Evolutionary conservation across 2,113 vertebrate genomes (phyloP).

Genomic region (Lota lota): DNA sequence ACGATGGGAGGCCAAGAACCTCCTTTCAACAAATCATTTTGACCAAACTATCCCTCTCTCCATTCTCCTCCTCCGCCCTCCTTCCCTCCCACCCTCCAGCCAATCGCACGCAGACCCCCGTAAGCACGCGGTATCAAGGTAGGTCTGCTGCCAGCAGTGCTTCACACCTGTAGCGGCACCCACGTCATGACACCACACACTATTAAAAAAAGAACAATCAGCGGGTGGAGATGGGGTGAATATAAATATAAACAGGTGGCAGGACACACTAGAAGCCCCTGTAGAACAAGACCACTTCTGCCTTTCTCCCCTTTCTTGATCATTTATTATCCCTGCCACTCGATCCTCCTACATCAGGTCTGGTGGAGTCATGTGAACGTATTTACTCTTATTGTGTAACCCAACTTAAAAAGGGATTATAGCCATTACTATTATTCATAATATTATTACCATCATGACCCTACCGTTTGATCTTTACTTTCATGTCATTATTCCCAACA

Average conservation of each 20-base stretch:
- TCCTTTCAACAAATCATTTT: slow-evolving; percentile 71
- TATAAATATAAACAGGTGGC: slow-evolving; percentile 26
- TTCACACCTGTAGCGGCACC: slow-evolving; percentile 13
- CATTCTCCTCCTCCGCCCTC: not conserved
- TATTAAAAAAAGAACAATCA: not conserved
- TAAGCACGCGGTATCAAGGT: slow-evolving; percentile 52
- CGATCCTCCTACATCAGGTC: slow-evolving; percentile 27
- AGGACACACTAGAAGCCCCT: slow-evolving; percentile 23
- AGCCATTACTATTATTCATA: slow-evolving; percentile 24
- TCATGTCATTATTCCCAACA: slow-evolving; percentile 14
- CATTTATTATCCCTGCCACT: slow-evolving; percentile 24
- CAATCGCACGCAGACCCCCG: slow-evolving; percentile 24
- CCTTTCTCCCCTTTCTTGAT: slow-evolving; percentile 57
- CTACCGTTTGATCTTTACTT: slow-evolving; percentile 14
- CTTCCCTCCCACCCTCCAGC: slow-evolving; percentile 47
- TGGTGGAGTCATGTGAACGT: slow-evolving; percentile 42
- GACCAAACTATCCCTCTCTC: slow-evolving; percentile 36
- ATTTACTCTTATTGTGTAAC: slow-evolving; percentile 35
- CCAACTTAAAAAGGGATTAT: slow-evolving; percentile 38
- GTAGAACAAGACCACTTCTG: slow-evolving; percentile 53
- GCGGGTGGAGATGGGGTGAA: slow-evolving; percentile 6
- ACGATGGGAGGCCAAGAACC: slow-evolving; percentile 59
- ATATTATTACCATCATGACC: slow-evolving; percentile 47
- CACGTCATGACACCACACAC: not conserved
- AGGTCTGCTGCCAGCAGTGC: slow-evolving; percentile 23